Base-by-base conservation (phyloP, 2,113 vertebrate genomes). In the Thamnaconus septentrionalis region DNA sequence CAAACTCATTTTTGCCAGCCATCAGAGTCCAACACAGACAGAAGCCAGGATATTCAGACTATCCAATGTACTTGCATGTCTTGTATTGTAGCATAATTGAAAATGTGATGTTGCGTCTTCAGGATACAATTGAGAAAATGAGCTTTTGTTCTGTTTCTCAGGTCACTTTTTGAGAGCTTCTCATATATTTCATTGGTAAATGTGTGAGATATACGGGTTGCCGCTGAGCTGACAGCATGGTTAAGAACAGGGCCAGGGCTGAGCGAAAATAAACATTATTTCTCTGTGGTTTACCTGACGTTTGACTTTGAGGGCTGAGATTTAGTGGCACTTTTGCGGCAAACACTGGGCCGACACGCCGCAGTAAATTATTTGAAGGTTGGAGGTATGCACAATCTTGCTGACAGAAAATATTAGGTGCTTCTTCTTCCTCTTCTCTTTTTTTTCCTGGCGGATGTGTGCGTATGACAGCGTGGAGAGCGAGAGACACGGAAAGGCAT, bases 181-280 rank as follows among this genome's bases (percentile, higher is more conserved):
- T 80, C 78, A 78, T 60, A 76, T 63, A 69, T 75, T 85, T 86
- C 82, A 83, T 64, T 48, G 49, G 82, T 79, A 71, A 84, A 64
- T 83, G 71, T 76, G 67, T 74, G 72, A 80, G 85, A 83, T 87
- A 82, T 87, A 85, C n/a, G 75, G 80, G 75, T 66, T 66, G 39
- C 52, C 39, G 64, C 54, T 71, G 62, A 43, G 56, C 67, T 88
- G 83, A 88, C 87, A 89, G 82, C 79, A 84, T 88, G 88, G 84
- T 89, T 87, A 88, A 87, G 80, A 89, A 87, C 85, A 77, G 84
- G 78, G 81, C 83, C 82, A 74, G 81, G 84, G 78, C 80, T 86
- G 81, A 86, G 80, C 86, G 89, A 93, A 93, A 91, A 91, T 91
- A 91, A 92, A 91, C 91, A 92, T 91, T 90, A 90, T 91, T 92